A percentile compares a stretch with the other conserved stretches of the same genome.
phyloP scores from a whole-genome alignment of 2,888 invertebrate genomes.

The Trypoxylon attenuatum region DNA sequence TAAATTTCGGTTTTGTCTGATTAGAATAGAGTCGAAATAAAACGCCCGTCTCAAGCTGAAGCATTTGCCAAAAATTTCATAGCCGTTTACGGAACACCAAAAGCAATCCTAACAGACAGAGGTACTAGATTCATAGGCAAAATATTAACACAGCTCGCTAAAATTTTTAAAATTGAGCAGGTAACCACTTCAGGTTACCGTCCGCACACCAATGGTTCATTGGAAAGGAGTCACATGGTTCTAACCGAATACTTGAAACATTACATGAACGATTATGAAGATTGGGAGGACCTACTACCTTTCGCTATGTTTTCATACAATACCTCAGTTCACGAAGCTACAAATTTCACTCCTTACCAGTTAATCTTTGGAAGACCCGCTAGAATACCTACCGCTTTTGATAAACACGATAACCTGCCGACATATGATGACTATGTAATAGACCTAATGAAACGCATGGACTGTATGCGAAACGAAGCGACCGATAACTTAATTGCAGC shows the following conservation, averaged over 20 bases:
- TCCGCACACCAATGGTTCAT: neutral
- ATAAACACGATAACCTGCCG: neutral
- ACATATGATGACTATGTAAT: neutral
- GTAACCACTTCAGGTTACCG: conserved; percentile 2
- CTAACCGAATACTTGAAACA: conserved; percentile 10
- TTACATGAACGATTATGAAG: neutral
- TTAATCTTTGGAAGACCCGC: conserved; percentile 4
- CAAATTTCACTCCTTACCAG: conserved; percentile 5
- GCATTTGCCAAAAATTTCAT: neutral
- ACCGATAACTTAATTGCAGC: neutral
- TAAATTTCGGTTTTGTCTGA: too few species aligned
- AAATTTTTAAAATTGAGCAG: conserved; percentile 10
- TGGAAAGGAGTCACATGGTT: neutral
- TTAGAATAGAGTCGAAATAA: too few species aligned
- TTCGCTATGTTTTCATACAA: conserved; percentile 1
- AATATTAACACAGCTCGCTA: neutral
- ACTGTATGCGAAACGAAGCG: neutral
- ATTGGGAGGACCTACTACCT: conserved; percentile 4
- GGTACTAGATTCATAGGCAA: neutral
- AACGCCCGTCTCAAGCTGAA: too few species aligned
- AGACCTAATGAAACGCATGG: neutral
- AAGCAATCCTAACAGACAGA: neutral
- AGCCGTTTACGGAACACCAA: neutral
- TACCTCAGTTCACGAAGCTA: conserved; percentile 2
- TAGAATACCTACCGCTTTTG: neutral